Conservation (phyloP, 2,797 vertebrate genomes). For the Fistularia commersonii region DNA sequence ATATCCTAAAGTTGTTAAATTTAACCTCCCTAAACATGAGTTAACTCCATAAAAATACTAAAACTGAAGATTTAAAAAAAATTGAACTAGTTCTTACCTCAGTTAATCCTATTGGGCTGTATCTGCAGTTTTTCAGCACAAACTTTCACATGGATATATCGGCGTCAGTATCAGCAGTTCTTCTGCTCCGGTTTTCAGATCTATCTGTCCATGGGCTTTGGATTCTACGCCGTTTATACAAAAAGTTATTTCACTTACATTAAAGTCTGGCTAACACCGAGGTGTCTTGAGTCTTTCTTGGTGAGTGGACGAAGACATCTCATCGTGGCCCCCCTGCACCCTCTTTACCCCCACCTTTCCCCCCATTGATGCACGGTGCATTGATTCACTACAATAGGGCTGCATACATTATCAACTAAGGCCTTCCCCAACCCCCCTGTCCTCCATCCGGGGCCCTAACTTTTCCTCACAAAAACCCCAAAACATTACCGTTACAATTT, state of each 20-base stretch:
- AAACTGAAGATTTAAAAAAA: not conserved
- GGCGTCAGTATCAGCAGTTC: not conserved
- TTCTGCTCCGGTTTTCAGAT: slow-evolving; percentile 13
- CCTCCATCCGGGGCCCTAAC: slow-evolving; percentile 46
- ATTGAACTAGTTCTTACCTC: slow-evolving; percentile 36
- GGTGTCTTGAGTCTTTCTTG: slow-evolving; percentile 21
- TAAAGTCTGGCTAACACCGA: slow-evolving; percentile 14
- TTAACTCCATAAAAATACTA: not conserved
- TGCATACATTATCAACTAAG: slow-evolving; percentile 72
- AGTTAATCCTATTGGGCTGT: slow-evolving; percentile 2
- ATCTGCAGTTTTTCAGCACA: slow-evolving; percentile 11
- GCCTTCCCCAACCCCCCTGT: slow-evolving; percentile 40
- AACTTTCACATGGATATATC: slow-evolving; percentile 11
- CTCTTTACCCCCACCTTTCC: slow-evolving; percentile 33
- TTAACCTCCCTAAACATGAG: not conserved
- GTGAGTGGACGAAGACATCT: slow-evolving; percentile 32
- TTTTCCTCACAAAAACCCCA: slow-evolving; percentile 36
- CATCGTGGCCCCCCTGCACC: slow-evolving; percentile 30
- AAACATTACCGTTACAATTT: slow-evolving; percentile 10
- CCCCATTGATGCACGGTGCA: slow-evolving; percentile 73
- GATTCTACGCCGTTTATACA: not conserved
- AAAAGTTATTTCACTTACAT: slow-evolving; percentile 9
- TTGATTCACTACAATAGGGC: slow-evolving; percentile 74
- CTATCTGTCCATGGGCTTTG: slow-evolving; percentile 31
- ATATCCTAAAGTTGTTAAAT: too few relatives aligned